phyloP scores from a whole-genome alignment of 1,140 invertebrate species.

The Philopotamus ludificatus region DNA sequence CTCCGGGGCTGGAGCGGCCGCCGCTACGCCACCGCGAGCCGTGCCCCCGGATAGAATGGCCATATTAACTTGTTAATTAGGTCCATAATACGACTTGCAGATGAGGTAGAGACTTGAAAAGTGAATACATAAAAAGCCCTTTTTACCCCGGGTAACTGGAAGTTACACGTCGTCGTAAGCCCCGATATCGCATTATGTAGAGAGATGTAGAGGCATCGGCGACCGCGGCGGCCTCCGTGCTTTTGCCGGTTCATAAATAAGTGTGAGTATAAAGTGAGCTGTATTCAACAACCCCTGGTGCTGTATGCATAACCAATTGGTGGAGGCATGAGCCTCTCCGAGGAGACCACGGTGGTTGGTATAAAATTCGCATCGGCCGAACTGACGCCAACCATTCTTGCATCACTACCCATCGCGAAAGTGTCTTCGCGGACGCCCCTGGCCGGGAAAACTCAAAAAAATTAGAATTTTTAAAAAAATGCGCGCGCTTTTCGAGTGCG shows the following conservation, averaged over 20 bases:
- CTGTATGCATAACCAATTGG: slow-evolving; percentile 61
- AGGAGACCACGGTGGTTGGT: slow-evolving; percentile 54
- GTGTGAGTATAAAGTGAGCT: slow-evolving; percentile 50
- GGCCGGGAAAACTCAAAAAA: slow-evolving; percentile 20
- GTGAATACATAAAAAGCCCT: slow-evolving; percentile 59
- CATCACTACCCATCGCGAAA: slow-evolving; percentile 31
- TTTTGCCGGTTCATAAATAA: slow-evolving; percentile 61
- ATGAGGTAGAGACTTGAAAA: slow-evolving; percentile 68
- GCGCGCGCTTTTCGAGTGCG: not conserved
- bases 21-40: slow-evolving; percentile 42
- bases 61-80: slow-evolving; percentile 89
- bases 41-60: slow-evolving; percentile 47
- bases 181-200: slow-evolving; percentile 59
- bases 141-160: slow-evolving; percentile 58
- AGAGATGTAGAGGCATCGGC: slow-evolving; percentile 44
- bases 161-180: slow-evolving; percentile 55
- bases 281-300: slow-evolving; percentile 60
- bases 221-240: slow-evolving; percentile 59
- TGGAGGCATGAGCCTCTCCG: slow-evolving; percentile 53
- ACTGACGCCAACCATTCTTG: slow-evolving; percentile 40
- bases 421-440: slow-evolving; percentile 18
- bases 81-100: slow-evolving; percentile 86
- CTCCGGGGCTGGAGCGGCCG: slow-evolving; percentile 25
- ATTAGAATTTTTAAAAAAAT: slow-evolving; percentile 25
- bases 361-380: slow-evolving; percentile 54